Evolutionary conservation across 2,797 vertebrate species (phyloP).

Genomic region (Acanthopagrus latus): DNA sequence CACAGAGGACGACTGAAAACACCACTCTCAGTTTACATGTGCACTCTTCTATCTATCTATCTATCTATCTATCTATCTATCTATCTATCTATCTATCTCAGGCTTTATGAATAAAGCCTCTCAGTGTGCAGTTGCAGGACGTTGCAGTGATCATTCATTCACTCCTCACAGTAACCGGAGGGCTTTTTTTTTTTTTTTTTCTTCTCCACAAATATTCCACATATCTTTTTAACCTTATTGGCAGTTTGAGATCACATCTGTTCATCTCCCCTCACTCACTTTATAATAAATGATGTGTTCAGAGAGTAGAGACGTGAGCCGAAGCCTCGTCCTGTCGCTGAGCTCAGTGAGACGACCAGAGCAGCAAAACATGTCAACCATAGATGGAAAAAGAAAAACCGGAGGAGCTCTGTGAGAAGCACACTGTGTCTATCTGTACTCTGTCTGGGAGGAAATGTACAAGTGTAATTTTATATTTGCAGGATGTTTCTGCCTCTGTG

Average conservation of each 20-base stretch:
- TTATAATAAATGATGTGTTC: no score
- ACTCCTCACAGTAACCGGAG: background rate
- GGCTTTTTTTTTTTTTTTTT: background rate
- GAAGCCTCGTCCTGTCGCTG: no score
- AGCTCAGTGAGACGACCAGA: no score
- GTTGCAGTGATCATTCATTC: constrained; percentile 15
- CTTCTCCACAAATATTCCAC: constrained; percentile 34
- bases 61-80: constrained; percentile 27
- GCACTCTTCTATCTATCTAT: background rate
- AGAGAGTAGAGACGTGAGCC: no score
- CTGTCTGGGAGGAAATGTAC: no score
- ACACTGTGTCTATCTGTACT: no score
- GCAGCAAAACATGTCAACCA: no score
- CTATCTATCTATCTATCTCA: constrained; percentile 3
- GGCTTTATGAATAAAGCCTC: background rate
- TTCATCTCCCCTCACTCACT: background rate
- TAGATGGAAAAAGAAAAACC: background rate
- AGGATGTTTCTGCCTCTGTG: no score
- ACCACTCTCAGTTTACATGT: no score
- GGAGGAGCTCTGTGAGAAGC: no score
- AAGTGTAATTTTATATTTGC: no score
- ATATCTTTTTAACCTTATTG: constrained; percentile 83
- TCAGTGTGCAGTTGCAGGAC: background rate
- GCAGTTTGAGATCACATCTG: constrained; percentile 23
- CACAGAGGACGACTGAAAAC: constrained; percentile 25